Base-by-base conservation (phyloP, 30 jellyfish, hydroid and myxozoan species). In the Morbakka virulenta region DNA sequence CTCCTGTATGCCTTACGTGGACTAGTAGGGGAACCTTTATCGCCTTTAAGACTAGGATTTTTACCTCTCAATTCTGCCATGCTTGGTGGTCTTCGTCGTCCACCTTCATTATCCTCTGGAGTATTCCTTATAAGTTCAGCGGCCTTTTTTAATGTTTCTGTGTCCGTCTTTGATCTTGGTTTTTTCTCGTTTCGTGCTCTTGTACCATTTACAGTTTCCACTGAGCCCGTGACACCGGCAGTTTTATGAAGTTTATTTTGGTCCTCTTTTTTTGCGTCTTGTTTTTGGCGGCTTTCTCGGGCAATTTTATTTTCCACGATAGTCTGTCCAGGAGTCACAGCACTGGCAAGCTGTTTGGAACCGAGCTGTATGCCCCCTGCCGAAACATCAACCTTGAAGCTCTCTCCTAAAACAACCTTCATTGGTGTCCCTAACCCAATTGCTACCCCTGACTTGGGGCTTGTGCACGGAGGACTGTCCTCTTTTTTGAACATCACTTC, bases 1-100 rank as follows among this genome's bases (percentile, higher is more conserved):
- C 96, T 88, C 3, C 99, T 96, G 35, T 93, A 93, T 20, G 93
- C 84, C 69, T 93, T 93, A 41, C 95, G 91, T 24, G 96, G 99
- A 53, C 96, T 87, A 32, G 85, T 65, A 9, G 96, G 96, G 13
- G 99, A 85, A 69, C 99, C 88, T 25, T 62, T 76, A 28, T 82
- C 98, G 11, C 87, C 75, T 35, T 75, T 85, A 22, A 83, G 85
- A 35, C 93, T 74, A 3, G 91, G 87, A 82, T 89, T 91, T 63
- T 79, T 84, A 2, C 93, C 91, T 34, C 93, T 82, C 78, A 84
- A 31, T 23, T 91, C 98, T 49, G 69, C 69, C 79, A 67, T 48
- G 29, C 67, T 74, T 21, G 95, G 87, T 32, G 82, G 89, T 0
- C 89, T 76, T 50, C 73, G 73, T 48, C 64, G 61, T 4, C 51